Evolutionary conservation across 2,888 invertebrate genomes (phyloP).

Genomic region (Dorcus hopei): DNA sequence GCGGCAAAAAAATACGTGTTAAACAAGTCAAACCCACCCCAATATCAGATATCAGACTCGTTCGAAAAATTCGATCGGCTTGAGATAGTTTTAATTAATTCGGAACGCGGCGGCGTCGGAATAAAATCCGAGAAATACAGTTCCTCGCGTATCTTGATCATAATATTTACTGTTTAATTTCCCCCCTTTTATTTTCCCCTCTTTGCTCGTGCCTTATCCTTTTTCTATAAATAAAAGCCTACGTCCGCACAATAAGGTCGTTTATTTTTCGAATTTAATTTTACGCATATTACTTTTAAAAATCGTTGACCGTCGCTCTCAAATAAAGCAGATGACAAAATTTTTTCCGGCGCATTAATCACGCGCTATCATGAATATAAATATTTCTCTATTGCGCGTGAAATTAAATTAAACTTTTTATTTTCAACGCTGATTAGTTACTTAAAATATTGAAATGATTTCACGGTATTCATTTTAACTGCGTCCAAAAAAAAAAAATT

Average conservation of each 20-base stretch:
- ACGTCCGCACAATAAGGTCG: background rate
- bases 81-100: background rate
- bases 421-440: too few species aligned
- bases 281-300: too few species aligned
- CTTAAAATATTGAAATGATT: too few species aligned
- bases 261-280: background rate
- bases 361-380: too few species aligned
- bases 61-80: constrained; percentile 1
- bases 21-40: constrained; percentile 17
- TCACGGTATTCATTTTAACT: too few species aligned
- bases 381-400: too few species aligned
- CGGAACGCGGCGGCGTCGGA: background rate
- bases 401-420: too few species aligned
- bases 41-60: constrained; percentile 1
- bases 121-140: background rate
- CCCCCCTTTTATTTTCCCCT: background rate
- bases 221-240: background rate
- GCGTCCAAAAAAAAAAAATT: too few species aligned
- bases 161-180: background rate
- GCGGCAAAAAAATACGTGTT: constrained; percentile 31
- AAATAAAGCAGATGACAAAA: too few species aligned
- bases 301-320: too few species aligned
- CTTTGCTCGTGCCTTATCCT: background rate
- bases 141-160: background rate
- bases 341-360: too few species aligned